phyloP scores from a whole-genome alignment of 2,888 invertebrate species.

The Zaprionus lineosus region DNA sequence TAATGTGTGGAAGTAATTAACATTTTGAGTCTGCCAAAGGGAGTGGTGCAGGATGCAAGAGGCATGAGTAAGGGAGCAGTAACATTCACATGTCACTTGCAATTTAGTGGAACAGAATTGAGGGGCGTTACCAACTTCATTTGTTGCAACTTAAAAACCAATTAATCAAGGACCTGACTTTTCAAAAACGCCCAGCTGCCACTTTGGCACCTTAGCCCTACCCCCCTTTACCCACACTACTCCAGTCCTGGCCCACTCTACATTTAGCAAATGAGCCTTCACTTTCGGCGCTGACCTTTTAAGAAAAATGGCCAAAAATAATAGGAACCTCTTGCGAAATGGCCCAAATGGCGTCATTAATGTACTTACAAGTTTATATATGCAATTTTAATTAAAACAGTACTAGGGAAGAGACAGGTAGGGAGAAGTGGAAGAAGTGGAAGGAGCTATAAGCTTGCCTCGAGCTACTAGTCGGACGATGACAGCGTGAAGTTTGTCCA shows the following conservation, averaged over 20 bases:
- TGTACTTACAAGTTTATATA: conserved; percentile 74
- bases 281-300: conserved; percentile 62
- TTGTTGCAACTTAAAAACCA: conserved; percentile 72
- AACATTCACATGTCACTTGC: conserved; percentile 44
- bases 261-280: conserved; percentile 6
- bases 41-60: neutral
- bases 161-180: conserved; percentile 74
- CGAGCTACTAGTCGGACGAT: conserved; percentile 47
- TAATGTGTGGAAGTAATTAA: conserved; percentile 65
- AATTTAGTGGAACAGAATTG: conserved; percentile 9
- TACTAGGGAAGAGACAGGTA: conserved; percentile 12
- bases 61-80: conserved; percentile 6
- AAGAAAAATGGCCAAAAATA: conserved; percentile 45
- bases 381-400: conserved; percentile 77
- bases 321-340: conserved; percentile 24
- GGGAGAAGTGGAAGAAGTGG: neutral
- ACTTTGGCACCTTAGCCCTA: neutral
- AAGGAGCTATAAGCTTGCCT: conserved; percentile 14
- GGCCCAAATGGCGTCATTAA: conserved; percentile 63
- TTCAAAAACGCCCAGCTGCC: conserved; percentile 58
- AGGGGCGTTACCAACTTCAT: conserved; percentile 55
- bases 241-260: neutral
- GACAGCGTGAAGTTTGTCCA: conserved; percentile 70
- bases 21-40: conserved; percentile 37
- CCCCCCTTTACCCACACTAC: no score